phyloP scores from a whole-genome alignment of 1,140 invertebrate genomes.

The Reticulitermes speratus region DNA sequence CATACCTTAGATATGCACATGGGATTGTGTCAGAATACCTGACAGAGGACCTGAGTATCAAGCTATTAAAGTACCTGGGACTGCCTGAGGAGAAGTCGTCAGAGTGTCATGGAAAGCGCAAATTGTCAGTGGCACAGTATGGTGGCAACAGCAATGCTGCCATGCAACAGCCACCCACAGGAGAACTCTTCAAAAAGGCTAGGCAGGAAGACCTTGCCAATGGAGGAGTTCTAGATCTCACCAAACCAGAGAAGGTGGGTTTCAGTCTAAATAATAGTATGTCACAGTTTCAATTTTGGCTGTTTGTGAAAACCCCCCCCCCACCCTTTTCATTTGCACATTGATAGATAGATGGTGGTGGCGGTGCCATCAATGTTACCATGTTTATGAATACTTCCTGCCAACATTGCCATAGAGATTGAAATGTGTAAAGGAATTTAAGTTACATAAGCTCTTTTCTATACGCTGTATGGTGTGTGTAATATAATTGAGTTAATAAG shows the following conservation, averaged over 20 bases:
- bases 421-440: too few species aligned
- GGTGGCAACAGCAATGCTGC: slow-evolving; percentile 42
- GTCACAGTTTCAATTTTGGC: background rate
- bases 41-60: slow-evolving; percentile 60
- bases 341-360: background rate
- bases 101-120: slow-evolving; percentile 54
- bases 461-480: too few species aligned
- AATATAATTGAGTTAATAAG: too few species aligned
- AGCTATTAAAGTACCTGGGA: slow-evolving; percentile 60
- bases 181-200: slow-evolving; percentile 39
- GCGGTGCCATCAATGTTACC: too few species aligned
- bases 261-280: too few species aligned
- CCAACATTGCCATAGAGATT: too few species aligned
- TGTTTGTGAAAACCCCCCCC: too few species aligned
- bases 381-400: too few species aligned
- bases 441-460: too few species aligned
- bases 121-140: slow-evolving; percentile 47
- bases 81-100: slow-evolving; percentile 57
- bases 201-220: slow-evolving; percentile 39
- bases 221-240: slow-evolving; percentile 37
- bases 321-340: slow-evolving; percentile 41
- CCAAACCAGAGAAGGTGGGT: slow-evolving; percentile 35
- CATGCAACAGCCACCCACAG: slow-evolving; percentile 32
- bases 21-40: slow-evolving; percentile 70
- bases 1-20: slow-evolving; percentile 65